phyloP scores from a whole-genome alignment of 2,113 vertebrate genomes.

The Maccullochella peelii region DNA sequence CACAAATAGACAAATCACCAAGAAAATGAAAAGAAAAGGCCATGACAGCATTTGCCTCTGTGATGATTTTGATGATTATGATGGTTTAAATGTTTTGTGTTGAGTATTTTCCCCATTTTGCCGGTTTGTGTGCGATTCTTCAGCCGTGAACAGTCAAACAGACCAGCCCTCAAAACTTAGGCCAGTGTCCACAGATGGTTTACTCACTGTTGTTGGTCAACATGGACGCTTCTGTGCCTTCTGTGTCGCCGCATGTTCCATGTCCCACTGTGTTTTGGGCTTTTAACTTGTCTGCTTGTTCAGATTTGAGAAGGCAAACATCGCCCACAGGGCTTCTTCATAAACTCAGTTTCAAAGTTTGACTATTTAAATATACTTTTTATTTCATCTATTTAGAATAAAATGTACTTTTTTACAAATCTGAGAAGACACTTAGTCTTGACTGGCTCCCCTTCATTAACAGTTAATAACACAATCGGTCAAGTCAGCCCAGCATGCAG shows the following conservation, averaged over 20 bases:
- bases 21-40: neutral
- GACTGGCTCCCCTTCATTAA: neutral
- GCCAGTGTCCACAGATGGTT: neutral
- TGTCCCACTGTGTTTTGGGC: slow-evolving; percentile 1
- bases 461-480: neutral
- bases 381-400: neutral
- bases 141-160: neutral
- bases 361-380: neutral
- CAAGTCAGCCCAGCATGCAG: neutral
- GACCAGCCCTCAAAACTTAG: neutral
- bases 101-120: neutral
- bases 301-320: neutral
- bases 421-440: neutral
- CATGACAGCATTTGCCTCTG: neutral
- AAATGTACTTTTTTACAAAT: neutral
- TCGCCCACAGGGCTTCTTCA: neutral
- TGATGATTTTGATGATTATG: too few relatives aligned
- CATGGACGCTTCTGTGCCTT: neutral
- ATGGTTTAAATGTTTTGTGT: neutral
- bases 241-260: neutral
- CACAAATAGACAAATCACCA: neutral
- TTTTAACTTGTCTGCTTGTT: neutral
- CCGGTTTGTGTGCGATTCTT: neutral
- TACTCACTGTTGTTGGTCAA: neutral
- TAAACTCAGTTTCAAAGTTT: neutral